Base-by-base conservation (phyloP, 2,888 invertebrate genomes). In the Hipparchia sbordonii region DNA sequence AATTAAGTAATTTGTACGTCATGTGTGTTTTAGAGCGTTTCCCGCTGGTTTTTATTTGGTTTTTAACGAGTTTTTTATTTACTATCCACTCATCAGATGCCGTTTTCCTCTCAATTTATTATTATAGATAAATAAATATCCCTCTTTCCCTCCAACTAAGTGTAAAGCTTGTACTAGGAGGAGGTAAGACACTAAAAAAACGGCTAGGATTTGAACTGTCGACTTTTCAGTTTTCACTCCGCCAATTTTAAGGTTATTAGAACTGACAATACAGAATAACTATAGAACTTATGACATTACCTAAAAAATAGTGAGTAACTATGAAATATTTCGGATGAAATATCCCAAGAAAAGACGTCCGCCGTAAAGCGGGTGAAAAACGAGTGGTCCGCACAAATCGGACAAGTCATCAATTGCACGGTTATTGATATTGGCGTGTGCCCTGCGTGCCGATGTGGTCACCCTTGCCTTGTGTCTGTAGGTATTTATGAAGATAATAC, bases 381-480 rank as follows among this genome's bases (percentile, higher is more conserved):
- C 87, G 91, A 86, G 84, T 85, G 85, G 85, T 83, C 86, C 80
- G 82, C 84, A 81, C 87, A 90, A 94, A 93, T 93, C 93, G 86
- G 90, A 90, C 90, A 87, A 86, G 88, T 84, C 93, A 92, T 94
- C 93, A 91, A 92, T 94, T 92, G 89, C 79, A 76, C 84, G 81
- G 86, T 91, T 94, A 94, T 94, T 93, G 93, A 93, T 92, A 93
- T 92, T 85, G 91, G 84, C 81, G 81, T 74, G 78, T 68, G 77
- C 65, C 70, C 48, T 72, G 77, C 75, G 73, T 70, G 74, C 72
- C 77, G 76, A 74, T 75, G 71, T 66, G 75, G 73, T 75, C 75
- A 72, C 72, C 71, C 62, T 69, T 69, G 23, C 60, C 60, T 54
- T 67, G 46, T 39, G 5, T 39, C 0, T 39, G 39, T 23, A 23